A percentile compares a stretch with the other conserved stretches of the same genome.
These are phyloP conservation scores for Holothuria scabra DNA, from an alignment of 53 echinoderm and acorn worm species.

Conservation along the genomic window DNA sequence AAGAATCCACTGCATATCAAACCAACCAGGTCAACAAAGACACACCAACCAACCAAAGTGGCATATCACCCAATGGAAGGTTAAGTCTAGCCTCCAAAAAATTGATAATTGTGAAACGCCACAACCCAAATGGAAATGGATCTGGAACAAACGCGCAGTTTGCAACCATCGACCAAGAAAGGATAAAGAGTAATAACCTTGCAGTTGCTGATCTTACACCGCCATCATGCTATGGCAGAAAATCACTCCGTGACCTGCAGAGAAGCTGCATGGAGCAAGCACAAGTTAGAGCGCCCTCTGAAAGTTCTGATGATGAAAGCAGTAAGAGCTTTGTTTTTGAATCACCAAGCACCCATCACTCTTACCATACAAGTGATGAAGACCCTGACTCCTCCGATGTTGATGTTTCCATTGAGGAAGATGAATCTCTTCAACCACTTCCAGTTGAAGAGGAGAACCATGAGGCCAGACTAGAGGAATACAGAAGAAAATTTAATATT, in stretches of 20 bases:
- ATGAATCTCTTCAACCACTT: not conserved
- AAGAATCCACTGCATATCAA: not conserved
- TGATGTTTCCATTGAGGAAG: not conserved
- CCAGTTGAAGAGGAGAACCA: not conserved
- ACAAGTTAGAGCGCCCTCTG: too few species aligned
- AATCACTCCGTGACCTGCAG: too few species aligned
- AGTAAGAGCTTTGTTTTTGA: constrained; percentile 31
- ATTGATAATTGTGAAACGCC: constrained; percentile 2
- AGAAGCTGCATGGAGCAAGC: too few species aligned
- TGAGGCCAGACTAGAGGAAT: too few species aligned
- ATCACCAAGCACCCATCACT: constrained; percentile 40
- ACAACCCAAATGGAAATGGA: constrained; percentile 1
- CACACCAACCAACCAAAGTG: too few species aligned
- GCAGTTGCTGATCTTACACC: too few species aligned
- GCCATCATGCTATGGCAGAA: too few species aligned
- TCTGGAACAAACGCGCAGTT: not conserved
- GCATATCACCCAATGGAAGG: too few species aligned
- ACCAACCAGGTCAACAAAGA: too few species aligned
- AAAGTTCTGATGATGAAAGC: constrained; percentile 9
- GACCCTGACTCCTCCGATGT: not conserved
- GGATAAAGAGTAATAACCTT: too few species aligned
- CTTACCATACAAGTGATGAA: constrained; percentile 25
- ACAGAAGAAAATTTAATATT: too few species aligned
- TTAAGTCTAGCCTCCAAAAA: too few species aligned
- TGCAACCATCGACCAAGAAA: not conserved